Conservation (phyloP, 2,888 invertebrate genomes). For the Yponomeuta sedellus region DNA sequence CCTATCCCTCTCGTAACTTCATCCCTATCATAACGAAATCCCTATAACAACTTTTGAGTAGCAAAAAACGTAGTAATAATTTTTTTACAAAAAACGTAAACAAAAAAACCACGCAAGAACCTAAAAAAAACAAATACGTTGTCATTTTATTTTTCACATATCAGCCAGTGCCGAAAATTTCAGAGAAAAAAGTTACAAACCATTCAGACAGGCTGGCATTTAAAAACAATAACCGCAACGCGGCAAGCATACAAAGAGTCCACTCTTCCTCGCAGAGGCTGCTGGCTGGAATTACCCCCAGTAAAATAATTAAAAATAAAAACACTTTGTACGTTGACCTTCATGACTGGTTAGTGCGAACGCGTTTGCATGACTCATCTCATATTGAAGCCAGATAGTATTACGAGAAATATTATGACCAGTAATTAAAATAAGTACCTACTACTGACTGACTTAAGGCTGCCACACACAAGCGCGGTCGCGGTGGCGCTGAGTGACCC, state of each 20-base stretch:
- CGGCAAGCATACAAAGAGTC: background rate
- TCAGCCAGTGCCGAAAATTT: too few species aligned
- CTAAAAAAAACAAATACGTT: too few species aligned
- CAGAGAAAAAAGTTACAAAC: background rate
- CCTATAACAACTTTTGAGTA: too few species aligned
- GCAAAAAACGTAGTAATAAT: too few species aligned
- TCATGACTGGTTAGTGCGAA: background rate
- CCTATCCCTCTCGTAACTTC: too few species aligned
- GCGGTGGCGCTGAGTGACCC: too few species aligned
- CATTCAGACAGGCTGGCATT: background rate
- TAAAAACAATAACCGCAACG: background rate
- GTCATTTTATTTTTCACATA: too few species aligned
- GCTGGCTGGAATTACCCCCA: conserved; percentile 2
- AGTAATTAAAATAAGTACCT: background rate
- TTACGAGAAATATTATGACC: background rate
- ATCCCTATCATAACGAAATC: too few species aligned
- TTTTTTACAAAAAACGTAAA: too few species aligned
- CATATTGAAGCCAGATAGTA: background rate
- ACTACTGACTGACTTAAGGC: too few species aligned
- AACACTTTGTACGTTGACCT: background rate
- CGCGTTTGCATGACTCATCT: background rate
- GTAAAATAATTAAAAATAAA: conserved; percentile 1
- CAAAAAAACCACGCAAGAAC: too few species aligned
- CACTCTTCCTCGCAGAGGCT: background rate
- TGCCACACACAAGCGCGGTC: too few species aligned